These are phyloP conservation scores for Montipora capitata DNA, from an alignment of 92 coral and sea anemone genomes.

Conservation along the genomic window DNA sequence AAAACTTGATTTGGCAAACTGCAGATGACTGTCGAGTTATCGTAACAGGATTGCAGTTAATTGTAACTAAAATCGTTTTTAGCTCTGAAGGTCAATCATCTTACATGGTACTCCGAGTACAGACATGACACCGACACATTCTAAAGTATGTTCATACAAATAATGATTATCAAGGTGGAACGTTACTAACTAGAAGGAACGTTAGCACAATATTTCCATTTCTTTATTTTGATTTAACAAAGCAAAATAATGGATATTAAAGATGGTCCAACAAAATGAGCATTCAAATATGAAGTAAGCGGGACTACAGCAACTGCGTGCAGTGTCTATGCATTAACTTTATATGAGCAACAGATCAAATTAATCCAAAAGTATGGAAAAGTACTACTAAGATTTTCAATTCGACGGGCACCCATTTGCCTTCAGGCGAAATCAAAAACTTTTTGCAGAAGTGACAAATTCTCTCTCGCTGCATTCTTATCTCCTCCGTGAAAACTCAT, in stretches of 20 bases:
- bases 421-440: no score
- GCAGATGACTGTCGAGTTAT: constrained; percentile 1
- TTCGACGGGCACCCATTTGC: not conserved
- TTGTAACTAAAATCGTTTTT: not conserved
- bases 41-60: not conserved
- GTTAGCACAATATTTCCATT: not conserved
- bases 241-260: not conserved
- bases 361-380: no score
- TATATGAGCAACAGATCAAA: no score
- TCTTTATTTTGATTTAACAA: not conserved
- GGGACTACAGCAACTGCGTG: not conserved
- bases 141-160: not conserved
- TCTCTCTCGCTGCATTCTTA: no score
- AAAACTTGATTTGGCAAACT: not conserved
- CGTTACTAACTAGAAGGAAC: not conserved
- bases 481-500: no score
- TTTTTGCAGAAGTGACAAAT: no score
- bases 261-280: not conserved
- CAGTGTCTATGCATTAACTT: not conserved
- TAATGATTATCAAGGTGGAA: not conserved
- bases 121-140: not conserved
- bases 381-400: no score
- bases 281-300: not conserved
- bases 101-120: not conserved
- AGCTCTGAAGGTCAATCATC: not conserved